Evolutionary conservation across 1,140 invertebrate species (phyloP).

Genomic region (Delia radicum): DNA sequence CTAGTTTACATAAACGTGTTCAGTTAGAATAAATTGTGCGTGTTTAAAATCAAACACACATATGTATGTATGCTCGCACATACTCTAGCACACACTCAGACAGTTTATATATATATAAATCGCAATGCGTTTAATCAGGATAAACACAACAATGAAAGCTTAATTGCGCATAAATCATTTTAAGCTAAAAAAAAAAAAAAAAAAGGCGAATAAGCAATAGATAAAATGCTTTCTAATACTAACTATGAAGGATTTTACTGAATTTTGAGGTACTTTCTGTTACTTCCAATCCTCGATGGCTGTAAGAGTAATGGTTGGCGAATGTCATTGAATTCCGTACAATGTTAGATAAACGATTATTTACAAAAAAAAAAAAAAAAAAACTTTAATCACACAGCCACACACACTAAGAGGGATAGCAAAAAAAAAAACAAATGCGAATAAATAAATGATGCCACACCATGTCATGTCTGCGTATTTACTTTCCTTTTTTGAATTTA

Average conservation of each 20-base stretch:
- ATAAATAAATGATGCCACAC: too few species aligned
- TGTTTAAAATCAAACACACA: not conserved
- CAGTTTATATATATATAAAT: not conserved
- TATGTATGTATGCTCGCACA: too few species aligned
- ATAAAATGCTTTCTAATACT: not conserved
- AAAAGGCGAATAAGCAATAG: not conserved
- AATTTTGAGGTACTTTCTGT: not conserved
- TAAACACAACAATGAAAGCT: constrained; percentile 26
- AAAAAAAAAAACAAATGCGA: too few species aligned
- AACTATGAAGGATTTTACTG: not conserved
- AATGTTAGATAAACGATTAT: not conserved
- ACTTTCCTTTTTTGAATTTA: too few species aligned
- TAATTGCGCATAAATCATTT: constrained; percentile 31
- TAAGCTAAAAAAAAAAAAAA: not conserved
- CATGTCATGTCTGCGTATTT: too few species aligned
- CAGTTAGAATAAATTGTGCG: too few species aligned
- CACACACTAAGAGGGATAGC: too few species aligned
- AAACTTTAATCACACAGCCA: not conserved
- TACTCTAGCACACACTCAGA: not conserved
- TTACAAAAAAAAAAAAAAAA: too few species aligned
- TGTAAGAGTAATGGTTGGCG: not conserved
- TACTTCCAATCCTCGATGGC: not conserved
- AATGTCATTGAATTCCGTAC: not conserved
- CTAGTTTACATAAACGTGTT: too few species aligned
- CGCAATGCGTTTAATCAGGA: constrained; percentile 21